Base-by-base conservation (phyloP, 2,888 invertebrate species). In the Dasypogon diadema region DNA sequence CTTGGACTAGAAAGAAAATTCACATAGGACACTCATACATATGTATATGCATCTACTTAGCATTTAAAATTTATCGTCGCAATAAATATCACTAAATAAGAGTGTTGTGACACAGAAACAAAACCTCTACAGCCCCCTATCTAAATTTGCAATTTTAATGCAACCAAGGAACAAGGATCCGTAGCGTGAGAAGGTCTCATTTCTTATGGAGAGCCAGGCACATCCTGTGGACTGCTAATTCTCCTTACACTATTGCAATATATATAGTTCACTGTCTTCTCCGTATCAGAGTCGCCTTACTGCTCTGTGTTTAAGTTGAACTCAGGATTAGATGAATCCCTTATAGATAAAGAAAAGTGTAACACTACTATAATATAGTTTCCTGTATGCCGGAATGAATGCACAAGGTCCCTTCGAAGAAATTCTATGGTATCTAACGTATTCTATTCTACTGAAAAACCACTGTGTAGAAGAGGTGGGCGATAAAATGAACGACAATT, bases 401-500 rank as follows among this genome's bases (percentile, higher is more conserved):
- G 46, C 46, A 26, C 65, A 46, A 58, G 16, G 48, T 24, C 48
- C 2, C 22, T 24, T 46, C 5, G 51, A 21, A 21, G 16, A 18
- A 51, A 51, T 51, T 51, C 51, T 21, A 21, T 51, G 18, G 8
- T 51, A n/a, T n/a, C 4, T 8, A 21, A 37, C n/a, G n/a, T 6
- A 42, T 42, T 42, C 42, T 6, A 12, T 42, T 42, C 42, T 2
- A 42, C 2, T 42, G 42, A 42, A 42, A 6, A 42, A 6, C 42
- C n/a, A 42, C 42, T 42, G n/a, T 42, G 42, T 12, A 42, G 37
- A 22, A 30, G 21, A 6, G 37, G 21, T 65, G 65, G n/a, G 12
- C 48, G 48, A 65, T 65, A 65, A 65, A 65, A 65, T 65, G 65
- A 65, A 65, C 65, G 65, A 65, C 65, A 65, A 65, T 65, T 65